Conservation (phyloP, 2,888 invertebrate genomes). For the Pristionchus maxplancki region DNA sequence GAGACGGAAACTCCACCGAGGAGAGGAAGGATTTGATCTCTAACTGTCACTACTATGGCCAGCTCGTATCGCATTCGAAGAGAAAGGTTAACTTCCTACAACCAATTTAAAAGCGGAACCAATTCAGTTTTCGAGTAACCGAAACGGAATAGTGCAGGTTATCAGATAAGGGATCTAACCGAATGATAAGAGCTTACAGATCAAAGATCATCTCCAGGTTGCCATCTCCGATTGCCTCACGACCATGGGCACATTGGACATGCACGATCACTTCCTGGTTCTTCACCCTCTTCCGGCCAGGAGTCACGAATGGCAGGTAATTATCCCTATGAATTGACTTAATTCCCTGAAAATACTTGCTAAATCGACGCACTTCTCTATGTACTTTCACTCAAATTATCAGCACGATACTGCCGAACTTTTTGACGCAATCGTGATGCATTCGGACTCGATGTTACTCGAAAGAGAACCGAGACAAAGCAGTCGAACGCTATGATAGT, state of each 20-base stretch:
- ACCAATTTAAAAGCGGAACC: background rate
- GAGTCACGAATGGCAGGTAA: slow-evolving; percentile 49
- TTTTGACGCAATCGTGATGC: background rate
- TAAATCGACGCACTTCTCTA: too few species aligned
- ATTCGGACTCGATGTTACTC: slow-evolving; percentile 26
- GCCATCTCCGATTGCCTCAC: slow-evolving; percentile 74
- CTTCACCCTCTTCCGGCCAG: slow-evolving; percentile 74
- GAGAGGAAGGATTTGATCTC: slow-evolving; percentile 3
- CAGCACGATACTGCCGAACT: too few species aligned
- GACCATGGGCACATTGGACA: slow-evolving; percentile 72
- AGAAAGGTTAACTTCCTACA: slow-evolving; percentile 38
- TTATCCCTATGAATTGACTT: too few species aligned
- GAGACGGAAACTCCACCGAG: slow-evolving; percentile 29
- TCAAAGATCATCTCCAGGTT: slow-evolving; percentile 56
- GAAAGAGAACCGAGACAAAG: background rate
- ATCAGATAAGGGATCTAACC: background rate
- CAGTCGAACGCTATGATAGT: background rate
- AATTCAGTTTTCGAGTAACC: slow-evolving; percentile 5
- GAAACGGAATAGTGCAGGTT: background rate
- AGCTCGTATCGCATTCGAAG: slow-evolving; percentile 45
- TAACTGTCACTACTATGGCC: slow-evolving; percentile 38
- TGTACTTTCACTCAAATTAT: too few species aligned
- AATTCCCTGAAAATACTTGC: too few species aligned
- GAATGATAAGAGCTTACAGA: background rate
- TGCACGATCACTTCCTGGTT: slow-evolving; percentile 75